Percentiles rank a stretch among this genome's conserved stretches.
Conservation (phyloP, 2,797 vertebrate species). For the Sebastes nivosus region DNA sequence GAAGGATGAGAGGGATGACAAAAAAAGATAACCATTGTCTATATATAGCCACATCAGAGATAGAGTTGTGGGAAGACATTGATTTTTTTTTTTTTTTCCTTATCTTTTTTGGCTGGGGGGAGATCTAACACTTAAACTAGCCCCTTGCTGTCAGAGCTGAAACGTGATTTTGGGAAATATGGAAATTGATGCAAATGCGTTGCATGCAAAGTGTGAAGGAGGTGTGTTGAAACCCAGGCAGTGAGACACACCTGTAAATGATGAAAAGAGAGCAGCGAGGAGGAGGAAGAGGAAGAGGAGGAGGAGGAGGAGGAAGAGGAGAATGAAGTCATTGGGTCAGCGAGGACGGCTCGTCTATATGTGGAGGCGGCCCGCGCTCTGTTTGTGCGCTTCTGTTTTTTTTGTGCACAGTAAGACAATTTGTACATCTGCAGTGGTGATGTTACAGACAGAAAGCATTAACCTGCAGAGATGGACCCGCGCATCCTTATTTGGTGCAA, state of each 20-base stretch:
- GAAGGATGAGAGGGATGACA: slow-evolving; percentile 55
- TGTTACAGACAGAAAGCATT: slow-evolving; percentile 22
- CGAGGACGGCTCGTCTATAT: slow-evolving; percentile 45
- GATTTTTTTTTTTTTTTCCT: slow-evolving; percentile 58
- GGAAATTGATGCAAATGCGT: slow-evolving; percentile 65
- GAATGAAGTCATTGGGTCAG: slow-evolving; percentile 60
- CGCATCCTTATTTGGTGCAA: slow-evolving; percentile 14
- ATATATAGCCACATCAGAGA: slow-evolving; percentile 68
- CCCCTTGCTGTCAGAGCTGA: slow-evolving; percentile 56
- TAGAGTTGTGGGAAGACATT: slow-evolving; percentile 62
- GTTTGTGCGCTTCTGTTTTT: slow-evolving; percentile 23
- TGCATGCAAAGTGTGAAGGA: slow-evolving; percentile 12
- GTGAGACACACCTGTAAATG: slow-evolving; percentile 44
- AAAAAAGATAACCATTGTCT: slow-evolving; percentile 48
- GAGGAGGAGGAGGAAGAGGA: slow-evolving; percentile 14
- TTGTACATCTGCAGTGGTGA: background rate
- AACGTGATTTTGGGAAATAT: slow-evolving; percentile 49
- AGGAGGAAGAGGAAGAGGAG: slow-evolving; percentile 13
- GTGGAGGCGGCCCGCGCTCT: slow-evolving; percentile 35
- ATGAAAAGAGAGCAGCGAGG: slow-evolving; percentile 22
- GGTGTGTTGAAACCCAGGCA: slow-evolving; percentile 16
- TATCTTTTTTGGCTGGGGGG: slow-evolving; percentile 42
- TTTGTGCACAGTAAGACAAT: slow-evolving; percentile 4
- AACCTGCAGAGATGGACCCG: slow-evolving; percentile 20
- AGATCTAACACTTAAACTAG: slow-evolving; percentile 52